phyloP scores from a whole-genome alignment of 2,113 vertebrate species.

The Laterallus jamaicensis region DNA sequence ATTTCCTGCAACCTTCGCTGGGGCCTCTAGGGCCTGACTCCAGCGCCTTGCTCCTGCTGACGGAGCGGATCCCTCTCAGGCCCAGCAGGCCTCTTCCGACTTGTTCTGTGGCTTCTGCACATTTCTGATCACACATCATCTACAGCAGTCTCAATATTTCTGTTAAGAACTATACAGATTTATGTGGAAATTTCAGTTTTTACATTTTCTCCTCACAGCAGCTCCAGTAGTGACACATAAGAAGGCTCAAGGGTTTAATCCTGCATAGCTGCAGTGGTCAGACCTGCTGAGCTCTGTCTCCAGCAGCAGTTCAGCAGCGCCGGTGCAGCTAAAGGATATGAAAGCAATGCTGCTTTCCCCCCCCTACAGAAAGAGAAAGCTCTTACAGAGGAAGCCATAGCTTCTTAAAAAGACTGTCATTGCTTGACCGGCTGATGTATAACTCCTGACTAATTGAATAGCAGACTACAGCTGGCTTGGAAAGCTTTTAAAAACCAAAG shows the following conservation, averaged over 20 bases:
- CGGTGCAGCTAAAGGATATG: background rate
- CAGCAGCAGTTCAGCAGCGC: background rate
- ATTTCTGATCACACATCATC: background rate
- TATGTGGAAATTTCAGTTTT: background rate
- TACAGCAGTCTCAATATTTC: background rate
- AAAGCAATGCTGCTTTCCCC: background rate
- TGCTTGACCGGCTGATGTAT: slow-evolving; percentile 21
- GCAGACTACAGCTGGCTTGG: slow-evolving; percentile 1
- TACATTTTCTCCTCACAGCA: fast-evolving
- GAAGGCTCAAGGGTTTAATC: background rate
- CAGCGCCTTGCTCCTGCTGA: background rate
- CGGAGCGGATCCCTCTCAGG: background rate
- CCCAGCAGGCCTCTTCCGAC: background rate
- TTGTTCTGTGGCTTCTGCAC: background rate
- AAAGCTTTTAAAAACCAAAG: slow-evolving; percentile 45
- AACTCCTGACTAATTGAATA: slow-evolving; percentile 31
- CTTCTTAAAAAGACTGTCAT: background rate
- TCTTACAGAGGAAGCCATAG: background rate
- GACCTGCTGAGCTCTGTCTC: background rate
- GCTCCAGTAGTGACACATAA: background rate
- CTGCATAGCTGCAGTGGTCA: background rate
- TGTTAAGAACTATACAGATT: background rate
- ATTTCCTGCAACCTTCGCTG: background rate
- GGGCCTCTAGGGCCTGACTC: background rate
- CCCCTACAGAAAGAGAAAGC: background rate